A percentile compares a stretch with the other conserved stretches of the same genome.
Conservation (phyloP, 1,140 invertebrate genomes). For the Eurosta solidaginis region DNA sequence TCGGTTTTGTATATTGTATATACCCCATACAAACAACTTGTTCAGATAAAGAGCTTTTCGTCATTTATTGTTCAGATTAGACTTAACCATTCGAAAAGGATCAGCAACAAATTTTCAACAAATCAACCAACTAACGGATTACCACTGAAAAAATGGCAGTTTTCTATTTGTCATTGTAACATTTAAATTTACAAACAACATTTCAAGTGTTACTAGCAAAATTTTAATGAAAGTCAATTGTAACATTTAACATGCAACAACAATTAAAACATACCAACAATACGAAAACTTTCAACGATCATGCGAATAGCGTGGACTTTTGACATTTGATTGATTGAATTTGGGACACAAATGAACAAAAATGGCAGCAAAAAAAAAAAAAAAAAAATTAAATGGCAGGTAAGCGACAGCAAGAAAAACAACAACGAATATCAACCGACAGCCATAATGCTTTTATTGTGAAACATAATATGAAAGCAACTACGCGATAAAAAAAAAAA, state of each 20-base stretch:
- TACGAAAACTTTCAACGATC: background rate
- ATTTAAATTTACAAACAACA: conserved; percentile 14
- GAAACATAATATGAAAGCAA: background rate
- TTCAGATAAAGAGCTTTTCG: too few relatives aligned
- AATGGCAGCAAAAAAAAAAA: background rate
- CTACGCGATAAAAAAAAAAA: background rate
- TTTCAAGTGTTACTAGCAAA: background rate
- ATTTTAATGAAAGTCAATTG: conserved; percentile 23
- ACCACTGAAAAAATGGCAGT: background rate
- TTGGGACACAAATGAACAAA: background rate
- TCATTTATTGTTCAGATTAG: too few relatives aligned
- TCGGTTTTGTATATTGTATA: too few relatives aligned
- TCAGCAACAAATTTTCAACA: too few relatives aligned
- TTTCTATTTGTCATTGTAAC: background rate
- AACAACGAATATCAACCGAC: background rate
- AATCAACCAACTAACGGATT: too few relatives aligned
- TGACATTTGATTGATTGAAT: conserved; percentile 28
- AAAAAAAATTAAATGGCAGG: background rate
- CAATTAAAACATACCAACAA: background rate
- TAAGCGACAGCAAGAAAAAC: background rate
- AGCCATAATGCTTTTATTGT: background rate
- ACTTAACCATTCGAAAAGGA: too few relatives aligned
- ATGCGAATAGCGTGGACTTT: background rate
- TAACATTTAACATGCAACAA: background rate
- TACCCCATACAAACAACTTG: too few relatives aligned